Evolutionary conservation across 2,888 invertebrate species (phyloP).

Genomic region (Platycnemis pennipes): DNA sequence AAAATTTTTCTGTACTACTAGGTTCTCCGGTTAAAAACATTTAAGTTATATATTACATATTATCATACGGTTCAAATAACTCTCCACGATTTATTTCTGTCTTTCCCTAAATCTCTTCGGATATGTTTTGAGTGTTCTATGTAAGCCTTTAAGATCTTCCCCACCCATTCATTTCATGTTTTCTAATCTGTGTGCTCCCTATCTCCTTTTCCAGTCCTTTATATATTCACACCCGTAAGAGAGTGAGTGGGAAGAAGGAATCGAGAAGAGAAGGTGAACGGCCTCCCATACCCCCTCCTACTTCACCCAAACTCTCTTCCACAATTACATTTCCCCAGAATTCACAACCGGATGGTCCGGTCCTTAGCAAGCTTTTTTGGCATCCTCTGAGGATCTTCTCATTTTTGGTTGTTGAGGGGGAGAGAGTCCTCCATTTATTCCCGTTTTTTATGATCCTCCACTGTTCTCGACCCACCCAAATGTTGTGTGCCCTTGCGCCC

Average conservation of each 20-base stretch:
- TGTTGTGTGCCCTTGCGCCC: background rate
- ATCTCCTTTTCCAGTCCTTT: no score
- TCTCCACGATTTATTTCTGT: no score
- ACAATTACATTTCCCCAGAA: background rate
- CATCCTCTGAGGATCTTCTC: background rate
- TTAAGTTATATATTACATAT: no score
- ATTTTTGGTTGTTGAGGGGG: background rate
- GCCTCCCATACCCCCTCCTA: background rate
- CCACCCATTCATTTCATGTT: no score
- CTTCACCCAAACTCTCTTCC: background rate
- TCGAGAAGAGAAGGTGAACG: background rate
- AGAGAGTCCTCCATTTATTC: slow-evolving; percentile 6
- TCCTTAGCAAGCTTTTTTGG: background rate
- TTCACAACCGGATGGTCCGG: slow-evolving; percentile 38
- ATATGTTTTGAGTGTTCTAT: no score
- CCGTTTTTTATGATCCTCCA: background rate
- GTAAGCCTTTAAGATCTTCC: no score
- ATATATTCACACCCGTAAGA: no score
- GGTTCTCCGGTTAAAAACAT: no score
- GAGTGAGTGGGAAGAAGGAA: background rate
- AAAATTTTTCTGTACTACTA: no score
- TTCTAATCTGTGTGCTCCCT: no score
- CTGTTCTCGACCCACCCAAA: background rate
- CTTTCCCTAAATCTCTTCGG: no score
- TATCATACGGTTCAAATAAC: no score